Conservation (phyloP, 2,888 invertebrate genomes). For the Hedya salicella region DNA sequence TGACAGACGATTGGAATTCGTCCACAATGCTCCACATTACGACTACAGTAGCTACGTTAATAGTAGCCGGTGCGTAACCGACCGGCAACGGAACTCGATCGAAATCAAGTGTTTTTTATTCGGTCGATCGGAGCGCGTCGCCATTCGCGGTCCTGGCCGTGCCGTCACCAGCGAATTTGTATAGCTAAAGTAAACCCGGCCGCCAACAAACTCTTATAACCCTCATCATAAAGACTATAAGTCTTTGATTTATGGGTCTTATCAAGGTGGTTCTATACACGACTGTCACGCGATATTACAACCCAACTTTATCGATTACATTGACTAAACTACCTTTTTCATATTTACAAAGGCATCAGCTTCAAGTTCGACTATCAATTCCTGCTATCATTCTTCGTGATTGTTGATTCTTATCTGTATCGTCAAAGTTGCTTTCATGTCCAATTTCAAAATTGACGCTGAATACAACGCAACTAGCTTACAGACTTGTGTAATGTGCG, state of each 20-base stretch:
- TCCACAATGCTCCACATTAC: conserved; percentile 46
- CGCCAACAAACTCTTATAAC: conserved; percentile 10
- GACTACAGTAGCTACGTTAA: conserved; percentile 44
- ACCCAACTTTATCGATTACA: conserved; percentile 50
- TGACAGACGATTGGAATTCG: conserved; percentile 33
- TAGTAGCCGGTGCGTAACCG: conserved; percentile 50
- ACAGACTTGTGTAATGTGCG: conserved; percentile 21
- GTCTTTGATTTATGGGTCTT: conserved; percentile 8
- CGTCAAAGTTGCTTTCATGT: conserved; percentile 28
- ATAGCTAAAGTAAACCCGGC: neutral
- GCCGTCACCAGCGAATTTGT: conserved; percentile 68
- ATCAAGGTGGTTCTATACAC: conserved; percentile 34
- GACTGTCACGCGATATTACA: conserved; percentile 63
- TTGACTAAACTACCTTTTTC: conserved; percentile 52
- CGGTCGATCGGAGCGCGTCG: conserved; percentile 59
- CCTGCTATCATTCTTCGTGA: conserved; percentile 33
- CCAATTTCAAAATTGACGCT: conserved; percentile 25
- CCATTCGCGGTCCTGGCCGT: conserved; percentile 60
- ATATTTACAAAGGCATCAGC: conserved; percentile 26
- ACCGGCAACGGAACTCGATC: conserved; percentile 51
- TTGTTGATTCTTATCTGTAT: conserved; percentile 33
- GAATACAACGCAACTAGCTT: no score
- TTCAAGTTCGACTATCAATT: conserved; percentile 24
- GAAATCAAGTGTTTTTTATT: conserved; percentile 65
- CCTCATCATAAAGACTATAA: conserved; percentile 7